Conservation (phyloP, 2,888 invertebrate species). For the Coenonympha arcania region DNA sequence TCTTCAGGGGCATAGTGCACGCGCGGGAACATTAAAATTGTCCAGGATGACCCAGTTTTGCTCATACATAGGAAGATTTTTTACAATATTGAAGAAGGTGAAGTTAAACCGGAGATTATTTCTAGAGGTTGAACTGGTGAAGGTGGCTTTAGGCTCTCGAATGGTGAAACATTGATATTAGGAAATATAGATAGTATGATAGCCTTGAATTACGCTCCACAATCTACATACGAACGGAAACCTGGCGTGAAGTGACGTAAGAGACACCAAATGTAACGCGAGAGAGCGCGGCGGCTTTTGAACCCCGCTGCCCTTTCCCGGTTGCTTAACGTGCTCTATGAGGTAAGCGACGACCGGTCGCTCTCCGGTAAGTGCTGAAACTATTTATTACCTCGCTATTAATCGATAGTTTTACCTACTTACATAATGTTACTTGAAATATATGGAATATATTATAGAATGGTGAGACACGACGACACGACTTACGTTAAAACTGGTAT, state of each 20-base stretch:
- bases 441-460: background rate
- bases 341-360: background rate
- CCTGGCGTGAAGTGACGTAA: slow-evolving; percentile 2
- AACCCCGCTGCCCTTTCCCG: slow-evolving; percentile 4
- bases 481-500: too few relatives aligned
- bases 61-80: too few relatives aligned
- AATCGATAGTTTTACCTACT: background rate
- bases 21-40: background rate
- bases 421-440: background rate
- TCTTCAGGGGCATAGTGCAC: background rate
- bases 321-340: background rate
- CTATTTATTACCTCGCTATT: background rate
- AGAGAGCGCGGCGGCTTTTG: slow-evolving; percentile 7
- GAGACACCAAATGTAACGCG: slow-evolving; percentile 7
- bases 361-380: background rate
- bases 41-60: too few relatives aligned
- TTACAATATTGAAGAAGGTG: too few relatives aligned
- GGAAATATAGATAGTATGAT: background rate
- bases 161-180: background rate
- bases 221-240: slow-evolving; percentile 5
- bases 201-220: slow-evolving; percentile 4
- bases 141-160: too few relatives aligned
- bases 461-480: too few relatives aligned
- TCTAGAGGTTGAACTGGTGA: too few relatives aligned
- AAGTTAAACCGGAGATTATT: too few relatives aligned